Base-by-base conservation (phyloP, 2,888 invertebrate genomes). In the Julus scanicus region DNA sequence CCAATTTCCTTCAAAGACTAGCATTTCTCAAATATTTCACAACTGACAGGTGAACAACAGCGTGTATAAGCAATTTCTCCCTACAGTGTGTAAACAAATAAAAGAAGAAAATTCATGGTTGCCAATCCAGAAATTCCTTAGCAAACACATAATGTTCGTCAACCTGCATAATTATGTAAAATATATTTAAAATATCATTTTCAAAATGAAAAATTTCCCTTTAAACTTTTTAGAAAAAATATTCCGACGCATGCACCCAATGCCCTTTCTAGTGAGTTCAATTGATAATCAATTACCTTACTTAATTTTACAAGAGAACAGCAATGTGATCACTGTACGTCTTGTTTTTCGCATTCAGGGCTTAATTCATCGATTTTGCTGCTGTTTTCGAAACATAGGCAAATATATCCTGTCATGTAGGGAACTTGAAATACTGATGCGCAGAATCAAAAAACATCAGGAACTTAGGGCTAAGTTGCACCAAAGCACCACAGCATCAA, bases 281-380 rank as follows among this genome's bases (percentile, higher is more conserved):
- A 37, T 15, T 29, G 37, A 80, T 37, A 80, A 80, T 80, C 80
- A 80, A 80, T 80, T 80, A 39, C 80, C 80, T 80, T 80, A 13
- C 13, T 37, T 80, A 37, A 80, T 80, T 80, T 80, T 29, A 44
- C 80, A 71, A 29, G 71, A 20, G 0, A 13, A 9, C 71, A 71
- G 71, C 71, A 37, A 80, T 80, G 13, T 39, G 80, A 80, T 80
- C 80, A 80, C 29, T 80, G 80, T 13, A 1, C 29, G 80, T 39
- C 71, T 29, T 71, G 13, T 29, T 29, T 71, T 71, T 71, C 5
- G 13, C 8, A 37, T 37, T 1, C 20, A 20, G 20, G 9, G 53
- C 20, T 71, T 71, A 20, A 71, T 5, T n/a, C 37, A 39, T 80
- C 80, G 80, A 80, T 37, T 80, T 53, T 13, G 37, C 37, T 80